Conservation (phyloP, 2,797 vertebrate species). For the Mustela erminea region DNA sequence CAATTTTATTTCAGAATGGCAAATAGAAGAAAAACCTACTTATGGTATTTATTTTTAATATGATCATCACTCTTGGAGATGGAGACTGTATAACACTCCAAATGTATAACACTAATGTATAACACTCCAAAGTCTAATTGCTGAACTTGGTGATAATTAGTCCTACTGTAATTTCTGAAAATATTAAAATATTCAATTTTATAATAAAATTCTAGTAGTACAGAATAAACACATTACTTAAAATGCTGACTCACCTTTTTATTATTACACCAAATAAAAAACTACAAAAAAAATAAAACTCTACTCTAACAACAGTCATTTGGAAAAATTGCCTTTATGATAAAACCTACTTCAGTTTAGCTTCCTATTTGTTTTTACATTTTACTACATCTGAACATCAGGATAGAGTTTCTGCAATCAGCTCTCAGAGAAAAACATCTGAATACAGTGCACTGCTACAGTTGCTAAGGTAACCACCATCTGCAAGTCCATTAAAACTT, state of each 20-base stretch:
- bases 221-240: neutral
- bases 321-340: neutral
- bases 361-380: constrained; percentile 19
- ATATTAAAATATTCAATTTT: neutral
- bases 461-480: constrained; percentile 78
- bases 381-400: constrained; percentile 61
- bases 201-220: neutral
- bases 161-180: neutral
- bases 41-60: neutral
- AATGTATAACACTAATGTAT: neutral
- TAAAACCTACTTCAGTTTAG: constrained; percentile 50
- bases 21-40: neutral
- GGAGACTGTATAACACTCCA: neutral
- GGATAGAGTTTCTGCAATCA: constrained; percentile 46
- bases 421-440: constrained; percentile 66
- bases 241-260: neutral
- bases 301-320: constrained; percentile 11
- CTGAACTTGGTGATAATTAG: neutral
- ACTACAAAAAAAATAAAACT: constrained; percentile 70
- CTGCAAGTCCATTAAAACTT: constrained; percentile 63
- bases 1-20: constrained; percentile 22
- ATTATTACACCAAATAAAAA: constrained; percentile 43
- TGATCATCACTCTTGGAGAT: neutral
- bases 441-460: neutral
- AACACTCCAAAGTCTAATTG: neutral